Evolutionary conservation across 2,888 invertebrate genomes (phyloP), one percentile per base, ranked within the genome.

Genomic region (Caradrina kadenii): DNA sequence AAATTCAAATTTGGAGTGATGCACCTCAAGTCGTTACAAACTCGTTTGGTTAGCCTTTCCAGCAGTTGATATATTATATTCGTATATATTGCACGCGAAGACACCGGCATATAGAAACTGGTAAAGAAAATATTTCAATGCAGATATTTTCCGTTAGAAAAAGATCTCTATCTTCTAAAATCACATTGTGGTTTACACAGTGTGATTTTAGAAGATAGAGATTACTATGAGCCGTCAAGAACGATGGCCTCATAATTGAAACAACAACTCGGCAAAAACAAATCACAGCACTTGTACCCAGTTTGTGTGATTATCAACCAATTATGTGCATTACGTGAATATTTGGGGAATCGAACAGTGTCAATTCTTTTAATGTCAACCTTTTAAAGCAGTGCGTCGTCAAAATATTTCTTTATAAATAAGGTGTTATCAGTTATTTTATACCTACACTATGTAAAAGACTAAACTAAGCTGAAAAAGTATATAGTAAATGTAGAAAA

Each of bases 1-100:
- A 90, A 90, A 89, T 90, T 90, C 87, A 90, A 88, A 90, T 89
- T 78, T 73, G 65, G 79, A 85, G 84, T 87, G 90, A 89, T 90
- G 89, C 87, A 87, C 87, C 87, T 89, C 86, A 88, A 90, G 89
- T 91, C 91, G 90, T 91, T 90, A 91, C 89, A 89, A 90, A 90
- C 90, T 91, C 91, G 89, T 91, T 91, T 90, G 87, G 89, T 88
- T 88, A 81, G 81, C 81, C 82, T 82, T 78, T 77, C 75, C 81
- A 72, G 72, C 68, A 74, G 67, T 78, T 80, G 76, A 81, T 83
- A 79, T 86, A 87, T 86, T 83, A 81, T 65, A 75, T 83, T 76
- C 60, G 21, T 35, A 61, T 81, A 72, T 58, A 77, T 77, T 75
- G 71, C 74, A 69, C 15, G 65, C 17, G 63, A 64, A 59, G 45